Percentiles rank a stretch among this genome's conserved stretches.
These are phyloP conservation scores for Leucania comma DNA, from an alignment of 2,888 invertebrate species.

Conservation along the genomic window DNA sequence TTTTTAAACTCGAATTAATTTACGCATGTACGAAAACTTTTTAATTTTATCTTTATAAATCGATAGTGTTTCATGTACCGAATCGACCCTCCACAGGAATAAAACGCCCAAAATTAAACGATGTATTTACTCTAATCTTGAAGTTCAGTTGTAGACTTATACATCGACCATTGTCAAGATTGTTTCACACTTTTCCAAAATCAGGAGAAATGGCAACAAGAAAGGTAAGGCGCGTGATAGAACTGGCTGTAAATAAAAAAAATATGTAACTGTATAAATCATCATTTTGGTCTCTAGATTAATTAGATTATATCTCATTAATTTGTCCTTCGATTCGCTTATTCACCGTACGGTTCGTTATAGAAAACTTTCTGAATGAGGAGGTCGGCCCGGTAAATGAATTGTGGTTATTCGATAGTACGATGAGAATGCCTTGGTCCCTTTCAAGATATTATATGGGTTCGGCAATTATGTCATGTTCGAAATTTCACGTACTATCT, in stretches of 20 bases:
- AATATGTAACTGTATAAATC: neutral
- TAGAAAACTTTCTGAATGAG: slow-evolving; percentile 42
- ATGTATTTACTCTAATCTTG: too few species aligned
- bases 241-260: too few species aligned
- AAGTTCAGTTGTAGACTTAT: neutral
- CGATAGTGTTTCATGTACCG: too few species aligned
- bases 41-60: too few species aligned
- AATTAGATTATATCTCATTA: slow-evolving; percentile 14
- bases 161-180: too few species aligned
- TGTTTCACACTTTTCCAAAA: too few species aligned
- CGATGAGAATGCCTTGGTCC: slow-evolving; percentile 35
- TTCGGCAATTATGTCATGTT: slow-evolving; percentile 39
- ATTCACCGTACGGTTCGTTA: slow-evolving; percentile 7
- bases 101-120: too few species aligned
- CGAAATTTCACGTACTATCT: slow-evolving; percentile 20
- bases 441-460: slow-evolving; percentile 51
- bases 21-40: too few species aligned
- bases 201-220: too few species aligned
- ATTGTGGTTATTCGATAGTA: slow-evolving; percentile 49
- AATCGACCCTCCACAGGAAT: too few species aligned
- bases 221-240: too few species aligned
- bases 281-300: neutral
- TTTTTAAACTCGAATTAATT: too few species aligned
- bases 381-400: slow-evolving; percentile 47
- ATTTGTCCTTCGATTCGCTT: slow-evolving; percentile 23